Conservation (phyloP, 2,888 invertebrate species). For the Stratiomys singularior region DNA sequence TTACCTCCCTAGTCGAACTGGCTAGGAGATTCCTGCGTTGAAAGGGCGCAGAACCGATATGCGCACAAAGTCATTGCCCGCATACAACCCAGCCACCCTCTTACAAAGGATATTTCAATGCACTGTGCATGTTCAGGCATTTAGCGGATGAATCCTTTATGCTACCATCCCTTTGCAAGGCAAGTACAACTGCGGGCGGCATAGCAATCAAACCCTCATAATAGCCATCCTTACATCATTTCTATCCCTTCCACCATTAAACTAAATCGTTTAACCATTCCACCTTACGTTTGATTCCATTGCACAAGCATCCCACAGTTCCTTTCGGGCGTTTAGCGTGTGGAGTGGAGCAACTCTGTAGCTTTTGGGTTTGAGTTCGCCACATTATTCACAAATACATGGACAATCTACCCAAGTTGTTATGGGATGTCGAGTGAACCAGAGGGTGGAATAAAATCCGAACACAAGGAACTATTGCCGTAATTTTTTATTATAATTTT, state of each 20-base stretch:
- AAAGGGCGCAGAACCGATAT: conserved; percentile 9
- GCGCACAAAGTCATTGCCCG: background rate
- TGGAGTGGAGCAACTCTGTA: conserved; percentile 37
- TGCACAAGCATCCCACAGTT: conserved; percentile 50
- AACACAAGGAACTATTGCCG: conserved; percentile 18
- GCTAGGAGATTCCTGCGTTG: background rate
- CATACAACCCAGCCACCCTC: conserved; percentile 17
- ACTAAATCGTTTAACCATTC: conserved; percentile 42
- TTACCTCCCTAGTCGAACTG: too few relatives aligned
- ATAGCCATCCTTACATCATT: background rate
- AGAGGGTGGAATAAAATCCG: conserved; percentile 30
- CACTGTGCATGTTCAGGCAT: background rate
- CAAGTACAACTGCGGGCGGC: background rate
- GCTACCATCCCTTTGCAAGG: background rate
- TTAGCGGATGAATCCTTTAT: conserved; percentile 6
- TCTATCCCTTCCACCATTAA: conserved; percentile 39
- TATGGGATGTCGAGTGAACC: background rate
- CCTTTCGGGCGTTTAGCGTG: conserved; percentile 49
- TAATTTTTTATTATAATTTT: conserved; percentile 36
- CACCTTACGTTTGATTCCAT: conserved; percentile 47
- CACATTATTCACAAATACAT: conserved; percentile 49
- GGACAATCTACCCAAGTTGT: conserved; percentile 1
- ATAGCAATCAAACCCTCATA: background rate
- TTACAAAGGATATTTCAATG: conserved; percentile 15
- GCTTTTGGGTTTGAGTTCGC: conserved; percentile 43